phyloP scores from a whole-genome alignment of 2,888 invertebrate genomes.

The Amphipoea lucens region DNA sequence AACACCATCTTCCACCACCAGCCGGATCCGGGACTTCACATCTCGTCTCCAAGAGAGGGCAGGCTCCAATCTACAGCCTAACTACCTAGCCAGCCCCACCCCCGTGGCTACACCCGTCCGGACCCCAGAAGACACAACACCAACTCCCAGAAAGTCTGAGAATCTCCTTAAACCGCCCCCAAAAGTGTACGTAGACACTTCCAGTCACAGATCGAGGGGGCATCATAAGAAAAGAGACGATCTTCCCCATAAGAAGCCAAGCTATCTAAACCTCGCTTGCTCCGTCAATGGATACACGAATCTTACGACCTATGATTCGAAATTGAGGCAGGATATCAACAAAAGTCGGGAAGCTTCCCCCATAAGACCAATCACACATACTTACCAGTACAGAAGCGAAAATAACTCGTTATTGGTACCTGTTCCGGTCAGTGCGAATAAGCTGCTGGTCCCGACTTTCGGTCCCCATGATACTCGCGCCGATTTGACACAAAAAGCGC shows the following conservation, averaged over 20 bases:
- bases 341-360: slow-evolving; percentile 94
- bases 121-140: slow-evolving; percentile 78
- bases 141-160: slow-evolving; percentile 80
- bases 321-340: slow-evolving; percentile 93
- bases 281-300: slow-evolving; percentile 97
- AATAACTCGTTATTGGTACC: slow-evolving; percentile 86
- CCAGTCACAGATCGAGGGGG: slow-evolving; percentile 83
- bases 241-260: slow-evolving; percentile 93
- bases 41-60: slow-evolving; percentile 90
- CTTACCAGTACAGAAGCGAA: slow-evolving; percentile 86
- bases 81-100: slow-evolving; percentile 72
- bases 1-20: slow-evolving; percentile 91
- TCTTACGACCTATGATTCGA: slow-evolving; percentile 96
- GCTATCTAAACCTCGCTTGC: slow-evolving; percentile 96
- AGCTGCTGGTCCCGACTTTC: slow-evolving; percentile 90
- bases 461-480: slow-evolving; percentile 87
- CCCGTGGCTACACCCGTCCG: slow-evolving; percentile 79
- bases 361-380: slow-evolving; percentile 91
- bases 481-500: slow-evolving; percentile 88
- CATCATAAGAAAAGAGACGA: slow-evolving; percentile 86
- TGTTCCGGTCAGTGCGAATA: slow-evolving; percentile 87
- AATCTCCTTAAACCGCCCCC: slow-evolving; percentile 85
- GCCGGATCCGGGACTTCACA: slow-evolving; percentile 90
- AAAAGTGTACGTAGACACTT: slow-evolving; percentile 82
- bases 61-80: slow-evolving; percentile 78